These are phyloP conservation scores for Percopsis transmontana DNA, from an alignment of 2,113 vertebrate species.

Conservation along the genomic window DNA sequence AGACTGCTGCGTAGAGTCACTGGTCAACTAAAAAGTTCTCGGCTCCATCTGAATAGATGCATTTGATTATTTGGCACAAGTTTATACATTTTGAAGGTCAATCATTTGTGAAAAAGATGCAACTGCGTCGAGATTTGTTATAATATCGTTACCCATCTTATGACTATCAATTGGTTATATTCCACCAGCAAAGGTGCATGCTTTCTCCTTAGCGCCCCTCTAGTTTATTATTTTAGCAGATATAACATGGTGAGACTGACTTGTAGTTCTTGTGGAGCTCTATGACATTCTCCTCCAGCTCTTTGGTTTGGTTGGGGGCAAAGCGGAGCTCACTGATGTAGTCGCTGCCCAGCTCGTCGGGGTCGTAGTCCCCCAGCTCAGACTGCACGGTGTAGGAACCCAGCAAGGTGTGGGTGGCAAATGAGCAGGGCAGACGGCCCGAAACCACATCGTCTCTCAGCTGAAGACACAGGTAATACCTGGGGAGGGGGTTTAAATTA, in stretches of 20 bases:
- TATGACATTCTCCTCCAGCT: slow-evolving; percentile 94
- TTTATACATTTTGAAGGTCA: too few relatives aligned
- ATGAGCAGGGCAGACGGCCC: slow-evolving; percentile 93
- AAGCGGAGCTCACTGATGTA: slow-evolving; percentile 92
- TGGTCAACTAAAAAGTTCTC: not conserved
- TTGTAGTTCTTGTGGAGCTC: slow-evolving; percentile 96
- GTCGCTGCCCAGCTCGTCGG: slow-evolving; percentile 86
- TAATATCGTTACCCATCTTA: too few relatives aligned
- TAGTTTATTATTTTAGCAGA: not conserved
- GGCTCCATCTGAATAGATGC: not conserved
- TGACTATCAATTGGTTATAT: too few relatives aligned
- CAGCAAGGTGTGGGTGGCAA: slow-evolving; percentile 89
- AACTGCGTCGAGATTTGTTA: too few relatives aligned
- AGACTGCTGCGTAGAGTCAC: not conserved
- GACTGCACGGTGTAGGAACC: slow-evolving; percentile 95
- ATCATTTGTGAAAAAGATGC: too few relatives aligned
- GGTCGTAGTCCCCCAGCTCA: slow-evolving; percentile 93
- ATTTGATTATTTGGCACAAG: too few relatives aligned
- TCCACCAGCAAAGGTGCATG: not conserved
- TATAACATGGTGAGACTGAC: slow-evolving; percentile 65
- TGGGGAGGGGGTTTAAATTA: slow-evolving; percentile 47
- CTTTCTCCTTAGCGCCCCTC: not conserved
- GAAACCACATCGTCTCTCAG: slow-evolving; percentile 93
- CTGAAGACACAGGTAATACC: slow-evolving; percentile 97
- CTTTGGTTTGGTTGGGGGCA: slow-evolving; percentile 93